Evolutionary conservation across 53 echinoderm and acorn worm genomes (phyloP).

Genomic region (Crossaster papposus): DNA sequence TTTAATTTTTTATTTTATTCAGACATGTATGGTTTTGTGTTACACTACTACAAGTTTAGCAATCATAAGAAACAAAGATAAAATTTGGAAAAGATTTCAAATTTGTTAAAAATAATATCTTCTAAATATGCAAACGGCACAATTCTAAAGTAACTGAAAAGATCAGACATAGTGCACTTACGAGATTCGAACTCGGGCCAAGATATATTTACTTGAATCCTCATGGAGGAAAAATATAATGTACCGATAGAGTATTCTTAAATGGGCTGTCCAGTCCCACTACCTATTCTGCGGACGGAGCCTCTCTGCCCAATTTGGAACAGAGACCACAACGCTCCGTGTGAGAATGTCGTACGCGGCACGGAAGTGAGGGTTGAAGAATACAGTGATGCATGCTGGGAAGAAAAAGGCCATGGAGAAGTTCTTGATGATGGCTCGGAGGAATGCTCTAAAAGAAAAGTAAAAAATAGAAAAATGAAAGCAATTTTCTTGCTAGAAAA

Average conservation of each 20-base stretch:
- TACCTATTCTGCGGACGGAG: conserved; percentile 62
- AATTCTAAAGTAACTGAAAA: background rate
- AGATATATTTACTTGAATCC: no score
- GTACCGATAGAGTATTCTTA: background rate
- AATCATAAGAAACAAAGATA: background rate
- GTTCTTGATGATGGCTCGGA: conserved; percentile 92
- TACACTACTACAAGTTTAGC: background rate
- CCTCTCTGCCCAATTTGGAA: conserved; percentile 65
- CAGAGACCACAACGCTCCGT: conserved; percentile 85
- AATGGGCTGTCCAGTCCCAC: background rate
- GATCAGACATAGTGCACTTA: background rate
- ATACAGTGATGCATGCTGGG: conserved; percentile 94
- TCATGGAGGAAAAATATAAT: background rate
- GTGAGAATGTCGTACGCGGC: conserved; percentile 95
- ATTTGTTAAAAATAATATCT: background rate
- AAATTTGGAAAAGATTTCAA: background rate
- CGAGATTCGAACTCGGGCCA: no score
- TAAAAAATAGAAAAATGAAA: background rate
- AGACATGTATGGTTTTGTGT: no score
- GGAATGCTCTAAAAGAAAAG: conserved; percentile 72
- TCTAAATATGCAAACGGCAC: background rate
- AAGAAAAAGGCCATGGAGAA: conserved; percentile 99
- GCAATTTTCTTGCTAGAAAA: background rate
- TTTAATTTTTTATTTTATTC: background rate
- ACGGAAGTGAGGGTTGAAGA: conserved; percentile 93